phyloP scores from a whole-genome alignment of 2,113 vertebrate species.

The Myotis brandtii region DNA sequence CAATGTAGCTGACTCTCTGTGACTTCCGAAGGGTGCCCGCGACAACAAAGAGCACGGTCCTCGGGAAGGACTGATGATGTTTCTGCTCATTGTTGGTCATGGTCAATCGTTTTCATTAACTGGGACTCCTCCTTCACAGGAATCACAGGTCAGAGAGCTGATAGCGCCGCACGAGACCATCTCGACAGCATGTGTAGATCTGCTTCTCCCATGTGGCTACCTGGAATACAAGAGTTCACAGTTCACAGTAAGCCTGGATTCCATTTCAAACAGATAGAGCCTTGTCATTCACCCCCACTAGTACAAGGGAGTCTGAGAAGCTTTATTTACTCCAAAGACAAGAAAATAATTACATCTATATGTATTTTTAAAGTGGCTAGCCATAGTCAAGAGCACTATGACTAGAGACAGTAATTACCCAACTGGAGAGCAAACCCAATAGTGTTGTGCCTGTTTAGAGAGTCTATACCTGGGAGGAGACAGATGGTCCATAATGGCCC shows the following conservation, averaged over 20 bases:
- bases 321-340: neutral
- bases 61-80: neutral
- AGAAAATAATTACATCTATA: neutral
- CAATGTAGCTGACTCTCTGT: neutral
- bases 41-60: neutral
- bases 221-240: slow-evolving; percentile 77
- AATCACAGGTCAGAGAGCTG: slow-evolving; percentile 85
- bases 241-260: neutral
- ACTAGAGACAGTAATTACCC: neutral
- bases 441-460: neutral
- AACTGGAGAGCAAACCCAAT: neutral
- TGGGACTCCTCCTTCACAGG: neutral
- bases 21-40: neutral
- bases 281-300: neutral
- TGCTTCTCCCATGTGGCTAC: slow-evolving; percentile 87
- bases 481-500: neutral
- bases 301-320: neutral
- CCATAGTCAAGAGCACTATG: neutral
- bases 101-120: neutral
- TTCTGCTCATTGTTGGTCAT: neutral
- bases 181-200: slow-evolving; percentile 88
- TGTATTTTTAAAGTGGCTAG: neutral
- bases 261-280: slow-evolving; percentile 10
- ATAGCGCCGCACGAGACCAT: slow-evolving; percentile 88
- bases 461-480: neutral